Conservation (phyloP, 92 coral and sea anemone species). For the Actinernus sp. region DNA sequence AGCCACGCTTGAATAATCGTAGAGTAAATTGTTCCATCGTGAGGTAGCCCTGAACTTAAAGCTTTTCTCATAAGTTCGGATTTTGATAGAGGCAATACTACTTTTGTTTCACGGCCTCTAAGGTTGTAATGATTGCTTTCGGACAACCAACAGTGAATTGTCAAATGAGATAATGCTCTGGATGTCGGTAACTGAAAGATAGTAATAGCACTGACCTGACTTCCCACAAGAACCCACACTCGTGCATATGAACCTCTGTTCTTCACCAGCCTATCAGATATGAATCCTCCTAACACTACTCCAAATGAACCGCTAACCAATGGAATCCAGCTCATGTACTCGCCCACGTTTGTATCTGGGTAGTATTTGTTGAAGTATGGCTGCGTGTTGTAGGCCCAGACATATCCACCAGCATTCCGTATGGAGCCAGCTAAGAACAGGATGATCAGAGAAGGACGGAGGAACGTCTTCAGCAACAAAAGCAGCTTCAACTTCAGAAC, state of each 20-base stretch:
- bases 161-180: too few relatives aligned
- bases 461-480: slow-evolving; percentile 74
- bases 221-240: slow-evolving; percentile 92
- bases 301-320: slow-evolving; percentile 94
- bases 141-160: too few relatives aligned
- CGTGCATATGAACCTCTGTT: slow-evolving; percentile 90
- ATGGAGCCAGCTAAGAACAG: slow-evolving; percentile 94
- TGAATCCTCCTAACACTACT: slow-evolving; percentile 94
- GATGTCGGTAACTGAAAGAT: too few relatives aligned
- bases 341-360: slow-evolving; percentile 90
- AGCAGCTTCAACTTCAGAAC: slow-evolving; percentile 42
- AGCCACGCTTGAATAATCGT: too few relatives aligned
- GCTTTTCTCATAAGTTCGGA: too few relatives aligned
- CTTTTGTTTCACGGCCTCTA: too few relatives aligned
- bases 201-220: slow-evolving; percentile 98
- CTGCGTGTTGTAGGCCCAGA: slow-evolving; percentile 99
- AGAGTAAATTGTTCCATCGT: too few relatives aligned
- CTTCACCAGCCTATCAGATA: slow-evolving; percentile 95
- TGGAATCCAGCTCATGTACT: slow-evolving; percentile 99
- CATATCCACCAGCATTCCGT: slow-evolving; percentile 97
- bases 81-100: too few relatives aligned
- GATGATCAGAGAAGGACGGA: slow-evolving; percentile 85
- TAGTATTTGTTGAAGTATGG: slow-evolving; percentile 97
- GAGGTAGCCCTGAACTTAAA: too few relatives aligned
- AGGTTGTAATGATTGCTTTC: too few relatives aligned